Evolutionary conservation across 2,888 invertebrate genomes (phyloP), one percentile per base, ranked within the genome.

Genomic region (Drosophila formosana): DNA sequence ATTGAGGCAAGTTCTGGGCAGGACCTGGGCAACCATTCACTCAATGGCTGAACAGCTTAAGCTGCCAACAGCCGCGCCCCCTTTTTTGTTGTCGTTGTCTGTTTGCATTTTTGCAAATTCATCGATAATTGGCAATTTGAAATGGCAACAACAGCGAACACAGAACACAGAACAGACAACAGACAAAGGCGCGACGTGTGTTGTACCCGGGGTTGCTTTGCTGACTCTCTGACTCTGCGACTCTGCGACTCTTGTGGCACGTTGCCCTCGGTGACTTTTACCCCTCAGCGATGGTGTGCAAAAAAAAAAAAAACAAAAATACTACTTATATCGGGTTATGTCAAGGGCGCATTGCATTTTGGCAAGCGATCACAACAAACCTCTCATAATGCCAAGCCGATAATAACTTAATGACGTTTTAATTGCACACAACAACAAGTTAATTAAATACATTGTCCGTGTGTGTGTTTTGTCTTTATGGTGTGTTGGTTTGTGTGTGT

Each of bases 61-160:
- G 82, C 82, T 70, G 72, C 53, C 67, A 69, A 61, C 72, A 37
- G 81, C 51, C 65, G 66, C 82, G 69, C 74, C 77, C 74, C 77
- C 61, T 47, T 75, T 63, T 52, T 25, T 6, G 39, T 39, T 39
- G 39, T 28, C 34, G 26, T 60, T 72, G 77, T 79, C 81, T 79
- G 80, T 79, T 83, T 89, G 82, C 70, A 75, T 89, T 85, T 87
- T 88, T 89, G 89, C 86, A 77, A 84, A 88, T 88, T 87, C 89
- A 89, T 89, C 88, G 89, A 87, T 87, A 87, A 87, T 87, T 87
- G 86, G 79, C 89, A 88, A 87, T 89, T 87, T 77, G 80, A 87
- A 87, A 82, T 75, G 80, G 82, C 88, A 89, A 84, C 84, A 88
- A 37, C 37, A 37, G 37, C 75, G 69, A 80, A 69, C 80, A 39